phyloP scores from a whole-genome alignment of 2,888 invertebrate species.

The Quadriops clusia region DNA sequence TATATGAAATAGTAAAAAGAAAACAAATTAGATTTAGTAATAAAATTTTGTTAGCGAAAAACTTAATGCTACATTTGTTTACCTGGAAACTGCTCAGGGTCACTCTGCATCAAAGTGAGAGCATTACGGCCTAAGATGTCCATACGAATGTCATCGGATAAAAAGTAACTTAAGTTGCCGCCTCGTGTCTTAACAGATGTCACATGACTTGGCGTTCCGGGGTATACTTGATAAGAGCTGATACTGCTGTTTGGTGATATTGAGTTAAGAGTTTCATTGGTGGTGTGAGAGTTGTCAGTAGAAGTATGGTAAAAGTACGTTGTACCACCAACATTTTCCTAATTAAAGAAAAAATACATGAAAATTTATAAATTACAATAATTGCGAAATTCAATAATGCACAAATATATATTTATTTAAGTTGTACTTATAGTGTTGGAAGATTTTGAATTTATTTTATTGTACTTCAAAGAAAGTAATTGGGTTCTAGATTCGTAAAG shows the following conservation, averaged over 20 bases:
- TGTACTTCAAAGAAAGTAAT: too few relatives aligned
- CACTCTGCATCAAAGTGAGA: conserved; percentile 62
- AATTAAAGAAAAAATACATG: too few relatives aligned
- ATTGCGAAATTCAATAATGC: too few relatives aligned
- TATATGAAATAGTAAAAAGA: too few relatives aligned
- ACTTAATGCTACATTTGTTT: conserved; percentile 10
- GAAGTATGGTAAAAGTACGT: conserved; percentile 81
- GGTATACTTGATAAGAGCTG: conserved; percentile 48
- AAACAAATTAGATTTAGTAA: too few relatives aligned
- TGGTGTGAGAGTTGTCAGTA: conserved; percentile 36
- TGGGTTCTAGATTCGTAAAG: too few relatives aligned
- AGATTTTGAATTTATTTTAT: too few relatives aligned
- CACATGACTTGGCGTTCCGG: conserved; percentile 50
- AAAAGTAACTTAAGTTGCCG: conserved; percentile 58
- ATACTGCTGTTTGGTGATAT: conserved; percentile 35
- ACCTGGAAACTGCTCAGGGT: conserved; percentile 49
- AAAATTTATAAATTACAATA: too few relatives aligned
- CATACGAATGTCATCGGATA: conserved; percentile 70
- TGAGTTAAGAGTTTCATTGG: conserved; percentile 32
- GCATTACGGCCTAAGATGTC: conserved; percentile 68
- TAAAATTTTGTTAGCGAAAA: too few relatives aligned
- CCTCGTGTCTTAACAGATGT: conserved; percentile 41
- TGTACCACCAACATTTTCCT: conserved; percentile 89
- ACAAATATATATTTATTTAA: too few relatives aligned
- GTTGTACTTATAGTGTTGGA: too few relatives aligned